Percentiles rank a stretch among this genome's conserved stretches.
Conservation (phyloP, 2,888 invertebrate species). For the Andrena minutula region DNA sequence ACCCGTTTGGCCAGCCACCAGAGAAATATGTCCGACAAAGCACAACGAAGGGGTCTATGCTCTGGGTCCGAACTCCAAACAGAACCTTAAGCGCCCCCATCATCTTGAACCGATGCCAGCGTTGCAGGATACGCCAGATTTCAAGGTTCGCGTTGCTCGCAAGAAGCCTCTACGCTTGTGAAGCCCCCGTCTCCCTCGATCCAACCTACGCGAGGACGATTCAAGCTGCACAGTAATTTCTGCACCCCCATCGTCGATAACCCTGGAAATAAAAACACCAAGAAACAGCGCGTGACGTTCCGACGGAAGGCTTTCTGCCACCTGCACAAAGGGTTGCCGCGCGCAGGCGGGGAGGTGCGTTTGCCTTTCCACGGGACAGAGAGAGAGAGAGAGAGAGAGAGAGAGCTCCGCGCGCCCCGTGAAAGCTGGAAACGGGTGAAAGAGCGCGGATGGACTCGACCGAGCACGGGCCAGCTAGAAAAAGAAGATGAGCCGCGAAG, state of each 20-base stretch:
- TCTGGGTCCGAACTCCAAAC: background rate
- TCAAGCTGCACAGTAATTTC: slow-evolving; percentile 12
- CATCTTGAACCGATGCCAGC: slow-evolving; percentile 32
- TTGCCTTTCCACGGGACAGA: background rate
- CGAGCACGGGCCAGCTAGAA: background rate
- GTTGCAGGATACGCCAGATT: background rate
- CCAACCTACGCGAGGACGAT: background rate
- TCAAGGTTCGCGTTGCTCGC: too few relatives aligned
- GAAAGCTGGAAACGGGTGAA: background rate
- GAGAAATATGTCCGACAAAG: background rate
- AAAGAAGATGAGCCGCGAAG: background rate
- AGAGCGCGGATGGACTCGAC: background rate
- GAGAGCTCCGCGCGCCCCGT: background rate
- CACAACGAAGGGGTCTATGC: background rate
- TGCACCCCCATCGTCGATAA: slow-evolving; percentile 49
- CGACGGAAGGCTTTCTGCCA: slow-evolving; percentile 53
- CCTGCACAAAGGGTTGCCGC: slow-evolving; percentile 38
- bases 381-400: slow-evolving; percentile 25
- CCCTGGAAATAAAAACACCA: slow-evolving; percentile 38
- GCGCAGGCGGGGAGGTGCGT: slow-evolving; percentile 12
- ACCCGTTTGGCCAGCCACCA: too few relatives aligned
- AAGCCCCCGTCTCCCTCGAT: background rate
- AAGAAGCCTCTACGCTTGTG: background rate
- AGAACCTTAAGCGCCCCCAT: slow-evolving; percentile 6
- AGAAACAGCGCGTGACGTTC: slow-evolving; percentile 52